Base-by-base conservation (phyloP, 2,888 invertebrate species). In the Deilephila porcellus region DNA sequence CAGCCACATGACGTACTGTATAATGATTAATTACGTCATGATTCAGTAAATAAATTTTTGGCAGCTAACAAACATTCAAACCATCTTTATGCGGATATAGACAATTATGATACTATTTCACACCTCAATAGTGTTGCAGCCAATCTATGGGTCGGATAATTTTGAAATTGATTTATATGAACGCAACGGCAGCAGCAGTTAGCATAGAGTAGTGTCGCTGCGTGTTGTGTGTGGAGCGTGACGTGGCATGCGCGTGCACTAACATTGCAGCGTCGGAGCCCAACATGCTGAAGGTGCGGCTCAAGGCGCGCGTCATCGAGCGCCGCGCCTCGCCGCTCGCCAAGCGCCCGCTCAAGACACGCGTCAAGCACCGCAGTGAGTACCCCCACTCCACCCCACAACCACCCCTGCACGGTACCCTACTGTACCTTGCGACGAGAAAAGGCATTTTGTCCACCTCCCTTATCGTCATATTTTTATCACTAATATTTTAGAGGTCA, bases 271-370 rank as follows among this genome's bases (percentile, higher is more conserved):
- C 98, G 91, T 99, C 99, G 95, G 99, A 99, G 96, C 98, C 99
- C 85, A 99, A 99, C 96, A 96, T 99, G 95, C 96, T 98, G 95
- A 98, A 98, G 96, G 97, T 98, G 95, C 97, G 98, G 82, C 96
- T 98, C 91, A 98, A 98, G 95, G 98, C 98, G 95, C 98, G 99
- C 91, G 98, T 99, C 91, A 97, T 98, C 95, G 98, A 99, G 94
- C 97, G 98, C 82, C 97, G 99, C 91, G 97, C 98, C 90, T 98
- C 98, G 91, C 98, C 99, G 84, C 96, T 98, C 93, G 97, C 96
- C 83, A 96, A 97, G 84, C 96, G 98, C 81, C 98, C 89, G 95
- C 97, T 86, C 96, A 97, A 92, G 97, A 90, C 85, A 87, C 96
- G 95, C 96, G 97, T 92, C 96, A 97, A 95, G 81, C 95, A 95